A percentile compares a stretch with the other conserved stretches of the same genome.
Conservation (phyloP, 2,113 vertebrate genomes). For the Pachyramphus minor region DNA sequence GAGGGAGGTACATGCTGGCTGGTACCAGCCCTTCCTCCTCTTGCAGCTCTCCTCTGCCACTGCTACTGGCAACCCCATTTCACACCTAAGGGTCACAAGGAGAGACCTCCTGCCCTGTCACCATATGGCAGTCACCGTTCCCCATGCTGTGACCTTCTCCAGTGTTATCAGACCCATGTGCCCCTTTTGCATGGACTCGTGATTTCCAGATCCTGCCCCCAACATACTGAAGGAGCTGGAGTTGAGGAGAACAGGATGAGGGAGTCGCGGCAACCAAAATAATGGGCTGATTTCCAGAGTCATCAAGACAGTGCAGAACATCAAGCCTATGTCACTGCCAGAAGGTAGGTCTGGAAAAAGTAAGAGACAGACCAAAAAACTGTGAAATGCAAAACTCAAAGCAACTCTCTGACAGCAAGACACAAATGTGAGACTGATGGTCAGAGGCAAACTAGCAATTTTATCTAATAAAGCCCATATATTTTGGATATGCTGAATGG, state of each 20-base stretch:
- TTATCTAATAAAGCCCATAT: background rate
- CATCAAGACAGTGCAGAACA: background rate
- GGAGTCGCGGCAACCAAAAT: background rate
- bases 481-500: background rate
- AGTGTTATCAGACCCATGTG: rapidly evolving
- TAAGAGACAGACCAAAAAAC: background rate
- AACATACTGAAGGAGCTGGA: background rate
- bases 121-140: rapidly evolving
- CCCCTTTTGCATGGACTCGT: rapidly evolving
- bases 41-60: background rate
- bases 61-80: background rate
- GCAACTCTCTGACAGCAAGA: background rate
- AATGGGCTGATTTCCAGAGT: background rate
- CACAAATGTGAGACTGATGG: background rate
- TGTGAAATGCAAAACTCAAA: background rate
- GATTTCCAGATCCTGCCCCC: background rate
- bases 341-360: background rate
- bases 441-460: background rate
- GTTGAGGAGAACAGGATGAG: background rate
- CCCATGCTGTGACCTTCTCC: background rate
- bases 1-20: background rate
- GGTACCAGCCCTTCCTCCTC: background rate
- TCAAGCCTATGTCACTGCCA: background rate
- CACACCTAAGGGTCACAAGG: background rate
- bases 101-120: background rate